These are phyloP conservation scores for Ivindomyrus marchei DNA, from an alignment of 2,113 vertebrate species.

Conservation along the genomic window DNA sequence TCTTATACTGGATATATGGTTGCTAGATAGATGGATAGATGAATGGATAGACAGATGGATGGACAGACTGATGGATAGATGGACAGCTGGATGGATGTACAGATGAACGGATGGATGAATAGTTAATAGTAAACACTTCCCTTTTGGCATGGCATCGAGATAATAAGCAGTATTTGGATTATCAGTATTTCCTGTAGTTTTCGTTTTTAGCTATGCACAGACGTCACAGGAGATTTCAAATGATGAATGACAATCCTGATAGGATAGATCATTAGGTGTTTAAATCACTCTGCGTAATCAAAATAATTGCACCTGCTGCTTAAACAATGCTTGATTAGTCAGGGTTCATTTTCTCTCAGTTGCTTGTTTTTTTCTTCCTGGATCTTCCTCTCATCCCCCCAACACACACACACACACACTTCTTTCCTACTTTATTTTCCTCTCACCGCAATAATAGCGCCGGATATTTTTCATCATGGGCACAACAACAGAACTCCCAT, in stretches of 20 bases:
- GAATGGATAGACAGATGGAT: neutral
- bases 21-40: neutral
- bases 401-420: neutral
- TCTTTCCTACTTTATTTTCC: neutral
- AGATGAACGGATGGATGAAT: neutral
- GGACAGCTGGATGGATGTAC: neutral
- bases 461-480: neutral
- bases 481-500: neutral
- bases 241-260: neutral
- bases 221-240: slow-evolving; percentile 1
- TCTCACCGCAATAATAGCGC: neutral
- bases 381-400: neutral
- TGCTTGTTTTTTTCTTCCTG: neutral
- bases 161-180: neutral
- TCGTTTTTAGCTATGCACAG: neutral
- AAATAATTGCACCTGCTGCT: slow-evolving; percentile 8
- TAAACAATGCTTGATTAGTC: slow-evolving; percentile 3
- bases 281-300: neutral
- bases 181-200: neutral
- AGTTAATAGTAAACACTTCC: neutral
- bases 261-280: neutral
- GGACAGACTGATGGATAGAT: neutral
- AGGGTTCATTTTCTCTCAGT: neutral
- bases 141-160: neutral
- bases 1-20: neutral